A percentile compares a stretch with the other conserved stretches of the same genome.
Conservation (phyloP, 2,888 invertebrate genomes). For the Hypena proboscidalis region DNA sequence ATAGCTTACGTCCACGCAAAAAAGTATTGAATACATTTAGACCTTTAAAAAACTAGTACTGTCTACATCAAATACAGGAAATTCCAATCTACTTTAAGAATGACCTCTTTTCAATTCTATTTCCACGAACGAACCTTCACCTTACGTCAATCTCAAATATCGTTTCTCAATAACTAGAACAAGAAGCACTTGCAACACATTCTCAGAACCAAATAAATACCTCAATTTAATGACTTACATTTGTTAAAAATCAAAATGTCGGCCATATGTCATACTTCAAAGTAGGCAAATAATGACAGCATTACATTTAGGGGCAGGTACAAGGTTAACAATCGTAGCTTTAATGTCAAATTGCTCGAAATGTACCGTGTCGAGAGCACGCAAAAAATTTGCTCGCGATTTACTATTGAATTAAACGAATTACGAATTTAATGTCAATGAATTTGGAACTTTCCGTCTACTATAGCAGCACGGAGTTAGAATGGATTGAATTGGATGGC, state of each 20-base stretch:
- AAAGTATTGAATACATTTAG: too few species aligned
- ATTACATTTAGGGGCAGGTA: constrained; percentile 27
- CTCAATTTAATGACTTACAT: constrained; percentile 30
- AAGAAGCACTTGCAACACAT: constrained; percentile 13
- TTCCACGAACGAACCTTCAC: constrained; percentile 6
- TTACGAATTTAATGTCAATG: too few species aligned
- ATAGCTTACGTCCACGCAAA: too few species aligned
- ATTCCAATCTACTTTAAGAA: too few species aligned
- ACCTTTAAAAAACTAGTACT: too few species aligned
- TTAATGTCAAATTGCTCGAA: constrained; percentile 40
- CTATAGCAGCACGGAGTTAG: too few species aligned
- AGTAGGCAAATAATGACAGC: constrained; percentile 36
- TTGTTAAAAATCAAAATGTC: constrained; percentile 38
- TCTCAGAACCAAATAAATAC: constrained; percentile 10
- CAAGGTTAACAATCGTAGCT: constrained; percentile 41
- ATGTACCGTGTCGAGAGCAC: constrained; percentile 28
- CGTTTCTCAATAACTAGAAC: constrained; percentile 9
- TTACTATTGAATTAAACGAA: constrained; percentile 16
- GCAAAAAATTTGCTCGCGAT: constrained; percentile 25
- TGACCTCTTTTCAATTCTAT: background rate
- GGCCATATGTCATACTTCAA: constrained; percentile 38
- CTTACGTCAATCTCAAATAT: constrained; percentile 5
- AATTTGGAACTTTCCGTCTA: too few species aligned
- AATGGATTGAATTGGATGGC: too few species aligned
- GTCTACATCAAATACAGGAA: too few species aligned